Conservation (phyloP, 2,113 vertebrate genomes). For the Thomomys bottae region DNA sequence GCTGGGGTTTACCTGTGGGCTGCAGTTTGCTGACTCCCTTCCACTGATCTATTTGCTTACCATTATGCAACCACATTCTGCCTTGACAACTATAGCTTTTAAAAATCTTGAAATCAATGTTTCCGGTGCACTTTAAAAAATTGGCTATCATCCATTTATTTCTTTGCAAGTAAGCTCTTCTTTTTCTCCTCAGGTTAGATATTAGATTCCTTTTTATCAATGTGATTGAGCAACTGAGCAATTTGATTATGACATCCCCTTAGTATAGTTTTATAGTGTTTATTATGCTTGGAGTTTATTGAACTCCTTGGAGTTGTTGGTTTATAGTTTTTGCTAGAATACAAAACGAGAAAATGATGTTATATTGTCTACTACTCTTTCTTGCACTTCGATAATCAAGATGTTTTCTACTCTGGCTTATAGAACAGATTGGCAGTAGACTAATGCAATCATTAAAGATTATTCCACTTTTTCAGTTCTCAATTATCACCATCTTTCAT, state of each 20-base stretch:
- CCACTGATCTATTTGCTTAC: background rate
- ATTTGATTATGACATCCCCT: background rate
- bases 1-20: background rate
- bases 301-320: background rate
- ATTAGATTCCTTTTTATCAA: background rate
- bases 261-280: background rate
- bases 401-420: background rate
- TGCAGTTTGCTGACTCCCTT: background rate
- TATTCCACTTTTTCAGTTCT: no score
- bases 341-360: no score
- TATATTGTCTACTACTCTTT: background rate
- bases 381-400: background rate
- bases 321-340: slow-evolving; percentile 5
- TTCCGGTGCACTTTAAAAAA: background rate
- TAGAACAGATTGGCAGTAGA: background rate
- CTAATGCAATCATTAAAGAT: no score
- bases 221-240: background rate
- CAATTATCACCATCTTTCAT: no score
- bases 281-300: background rate
- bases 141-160: background rate
- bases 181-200: background rate
- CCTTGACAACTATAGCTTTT: background rate
- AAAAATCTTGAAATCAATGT: slow-evolving; percentile 8
- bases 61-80: background rate
- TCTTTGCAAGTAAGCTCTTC: background rate